A percentile compares a stretch with the other conserved stretches of the same genome.
Evolutionary conservation across 2,888 invertebrate genomes (phyloP).

Genomic region (Hoplodrina ambigua): DNA sequence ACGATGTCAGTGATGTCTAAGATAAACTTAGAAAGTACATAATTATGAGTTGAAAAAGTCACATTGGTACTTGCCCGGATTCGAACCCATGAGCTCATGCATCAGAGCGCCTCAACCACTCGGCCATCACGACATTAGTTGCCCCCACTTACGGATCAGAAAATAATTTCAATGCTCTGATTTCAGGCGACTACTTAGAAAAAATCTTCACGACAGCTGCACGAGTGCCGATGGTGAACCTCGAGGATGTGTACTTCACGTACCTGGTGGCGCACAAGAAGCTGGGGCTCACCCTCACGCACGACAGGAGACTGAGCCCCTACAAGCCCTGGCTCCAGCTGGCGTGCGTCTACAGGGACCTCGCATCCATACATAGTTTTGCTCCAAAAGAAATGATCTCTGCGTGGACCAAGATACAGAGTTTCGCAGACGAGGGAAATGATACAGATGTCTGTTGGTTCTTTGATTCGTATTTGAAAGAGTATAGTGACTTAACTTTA

Average conservation of each 20-base stretch:
- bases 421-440: slow-evolving; percentile 34
- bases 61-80: too few species aligned
- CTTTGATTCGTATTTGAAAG: slow-evolving; percentile 64
- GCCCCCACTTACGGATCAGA: too few species aligned
- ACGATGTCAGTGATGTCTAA: too few species aligned
- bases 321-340: slow-evolving; percentile 68
- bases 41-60: too few species aligned
- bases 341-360: slow-evolving; percentile 74
- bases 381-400: slow-evolving; percentile 68
- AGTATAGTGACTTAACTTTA: slow-evolving; percentile 25
- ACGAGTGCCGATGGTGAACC: slow-evolving; percentile 90
- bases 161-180: neutral
- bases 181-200: slow-evolving; percentile 76
- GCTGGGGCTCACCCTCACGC: slow-evolving; percentile 88
- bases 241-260: slow-evolving; percentile 94
- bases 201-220: slow-evolving; percentile 89
- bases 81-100: too few species aligned
- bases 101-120: too few species aligned
- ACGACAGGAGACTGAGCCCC: slow-evolving; percentile 89
- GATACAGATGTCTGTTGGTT: slow-evolving; percentile 62
- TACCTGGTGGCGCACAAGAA: slow-evolving; percentile 91
- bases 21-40: too few species aligned
- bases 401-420: slow-evolving; percentile 71
- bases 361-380: slow-evolving; percentile 76
- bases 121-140: too few species aligned